Base-by-base conservation (phyloP, 2,797 vertebrate species). In the Peromyscus aztecus region DNA sequence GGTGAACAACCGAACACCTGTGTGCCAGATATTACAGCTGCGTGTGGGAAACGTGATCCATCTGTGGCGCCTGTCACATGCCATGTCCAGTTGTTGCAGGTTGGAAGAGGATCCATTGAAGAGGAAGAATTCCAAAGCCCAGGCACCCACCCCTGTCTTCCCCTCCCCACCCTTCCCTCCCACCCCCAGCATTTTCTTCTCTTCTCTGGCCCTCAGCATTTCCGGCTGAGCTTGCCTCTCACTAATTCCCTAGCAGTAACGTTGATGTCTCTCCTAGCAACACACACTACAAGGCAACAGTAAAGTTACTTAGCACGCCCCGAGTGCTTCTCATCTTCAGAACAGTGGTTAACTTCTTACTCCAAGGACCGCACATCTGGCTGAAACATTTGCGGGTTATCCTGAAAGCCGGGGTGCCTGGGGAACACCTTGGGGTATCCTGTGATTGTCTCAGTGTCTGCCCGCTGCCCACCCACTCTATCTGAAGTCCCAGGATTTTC, bases 11-110 rank as follows among this genome's bases (percentile, higher is more conserved):
- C 0, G 0, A 97, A 97, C 98, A 98, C 98, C 98, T 98, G 98
- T 87, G 90, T 96, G 97, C 97, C 98, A 98, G 98, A 98, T 93
- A 97, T 2, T 97, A 96, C 98, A 98, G 98, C 98, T 98, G 98
- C 98, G 88, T 75, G 97, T 1, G 0, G 90, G 98, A 98, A 98
- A 97, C 95, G 43, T 13, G 97, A 96, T 97, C 98, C 91, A 83
- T 95, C 97, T 96, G 96, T 49, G 6, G 96, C 73, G 49, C 94
- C 94, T 55, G 97, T 96, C 98, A 96, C 43, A 8, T 96, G 97
- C 95, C 92, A 29, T n/a, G n/a, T 86, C 97, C 97, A 96, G 97
- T 97, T 97, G 97, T 97, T 95, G 96, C 93, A 43, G 65, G 91
- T 95, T 96, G 98, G 97, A 97, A 95, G 95, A 27, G 86, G 86